Conservation (phyloP, 2,888 invertebrate species). For the Drosophila anomelani region DNA sequence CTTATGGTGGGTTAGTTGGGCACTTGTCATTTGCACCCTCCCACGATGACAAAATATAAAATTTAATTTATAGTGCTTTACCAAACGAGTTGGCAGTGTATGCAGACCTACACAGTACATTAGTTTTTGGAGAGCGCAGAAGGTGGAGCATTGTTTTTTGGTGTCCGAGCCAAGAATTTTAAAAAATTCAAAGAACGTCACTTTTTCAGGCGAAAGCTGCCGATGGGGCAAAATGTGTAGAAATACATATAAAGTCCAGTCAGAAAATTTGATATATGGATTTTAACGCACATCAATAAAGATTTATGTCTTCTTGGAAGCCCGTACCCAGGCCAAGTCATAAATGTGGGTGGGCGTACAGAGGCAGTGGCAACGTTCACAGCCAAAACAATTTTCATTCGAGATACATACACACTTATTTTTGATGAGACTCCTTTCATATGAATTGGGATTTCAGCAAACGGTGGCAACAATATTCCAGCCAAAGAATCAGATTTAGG, state of each 20-base stretch:
- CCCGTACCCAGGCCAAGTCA: conserved; percentile 37
- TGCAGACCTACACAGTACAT: not conserved
- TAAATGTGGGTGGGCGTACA: conserved; percentile 43
- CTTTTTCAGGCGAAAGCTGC: not conserved
- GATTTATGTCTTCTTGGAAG: conserved; percentile 60
- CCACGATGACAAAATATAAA: not conserved
- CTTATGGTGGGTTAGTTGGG: not conserved
- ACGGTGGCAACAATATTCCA: not conserved
- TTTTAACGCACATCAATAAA: conserved; percentile 73
- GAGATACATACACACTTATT: not conserved
- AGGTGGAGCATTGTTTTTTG: not conserved
- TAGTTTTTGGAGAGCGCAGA: not conserved
- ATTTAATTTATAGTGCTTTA: not conserved
- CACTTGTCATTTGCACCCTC: not conserved
- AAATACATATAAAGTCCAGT: conserved; percentile 54
- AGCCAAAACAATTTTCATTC: not conserved
- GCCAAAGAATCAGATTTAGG: not conserved
- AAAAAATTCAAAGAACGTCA: conserved; percentile 52
- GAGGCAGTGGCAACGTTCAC: not conserved
- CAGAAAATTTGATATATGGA: conserved; percentile 63
- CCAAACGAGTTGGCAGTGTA: not conserved
- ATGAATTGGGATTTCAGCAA: not conserved
- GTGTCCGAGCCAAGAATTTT: conserved; percentile 67
- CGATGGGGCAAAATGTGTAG: conserved; percentile 13
- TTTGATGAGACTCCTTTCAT: not conserved